A percentile compares a stretch with the other conserved stretches of the same genome.
Conservation (phyloP, 2,113 vertebrate species). For the Macaca nemestrina region DNA sequence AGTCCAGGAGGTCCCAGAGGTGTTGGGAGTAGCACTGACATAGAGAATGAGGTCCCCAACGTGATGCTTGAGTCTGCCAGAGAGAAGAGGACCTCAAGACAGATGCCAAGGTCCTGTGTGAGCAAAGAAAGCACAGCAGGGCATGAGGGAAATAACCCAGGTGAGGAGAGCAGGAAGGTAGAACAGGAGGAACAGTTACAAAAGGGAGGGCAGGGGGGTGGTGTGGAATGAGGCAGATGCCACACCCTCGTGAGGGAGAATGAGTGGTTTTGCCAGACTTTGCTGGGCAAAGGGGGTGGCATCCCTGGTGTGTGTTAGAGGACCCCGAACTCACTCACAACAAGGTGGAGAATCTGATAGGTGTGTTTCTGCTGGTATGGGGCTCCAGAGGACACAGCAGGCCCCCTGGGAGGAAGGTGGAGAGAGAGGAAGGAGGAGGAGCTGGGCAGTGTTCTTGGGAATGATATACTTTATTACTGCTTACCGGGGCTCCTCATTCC, state of each 20-base stretch:
- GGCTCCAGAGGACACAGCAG: background rate
- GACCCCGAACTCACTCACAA: background rate
- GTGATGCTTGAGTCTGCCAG: background rate
- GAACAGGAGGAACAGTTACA: background rate
- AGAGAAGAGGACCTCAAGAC: background rate
- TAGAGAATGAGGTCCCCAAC: background rate
- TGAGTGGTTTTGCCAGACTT: background rate
- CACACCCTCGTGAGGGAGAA: fast-evolving
- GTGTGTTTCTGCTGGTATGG: background rate
- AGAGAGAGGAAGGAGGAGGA: background rate
- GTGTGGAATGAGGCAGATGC: background rate
- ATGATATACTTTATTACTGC: too few species aligned
- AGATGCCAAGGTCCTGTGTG: background rate
- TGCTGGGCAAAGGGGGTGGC: background rate
- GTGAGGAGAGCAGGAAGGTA: background rate
- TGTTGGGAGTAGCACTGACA: background rate
- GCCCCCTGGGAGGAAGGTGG: background rate
- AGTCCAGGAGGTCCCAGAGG: background rate
- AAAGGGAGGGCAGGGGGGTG: fast-evolving
- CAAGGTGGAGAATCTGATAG: background rate
- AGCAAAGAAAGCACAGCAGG: background rate
- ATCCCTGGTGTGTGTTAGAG: background rate
- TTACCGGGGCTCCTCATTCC: too few species aligned
- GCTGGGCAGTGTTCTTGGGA: background rate
- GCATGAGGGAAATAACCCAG: background rate